Percentiles rank a stretch among this genome's conserved stretches.
Evolutionary conservation across 2,113 vertebrate genomes (phyloP).

Genomic region (Phycodurus eques): DNA sequence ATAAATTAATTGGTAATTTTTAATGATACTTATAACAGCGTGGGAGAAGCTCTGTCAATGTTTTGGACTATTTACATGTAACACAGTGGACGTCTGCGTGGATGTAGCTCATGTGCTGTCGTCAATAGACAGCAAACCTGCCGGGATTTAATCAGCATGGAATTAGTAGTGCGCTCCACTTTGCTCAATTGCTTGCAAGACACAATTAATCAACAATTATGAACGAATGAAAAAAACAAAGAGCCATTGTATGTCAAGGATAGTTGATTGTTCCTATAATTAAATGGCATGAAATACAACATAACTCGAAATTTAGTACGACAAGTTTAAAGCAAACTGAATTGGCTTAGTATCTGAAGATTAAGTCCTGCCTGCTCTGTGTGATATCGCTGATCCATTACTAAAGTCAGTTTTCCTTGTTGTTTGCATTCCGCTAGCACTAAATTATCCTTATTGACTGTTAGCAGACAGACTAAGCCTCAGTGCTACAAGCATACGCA

Average conservation of each 20-base stretch:
- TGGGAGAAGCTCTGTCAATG: no score
- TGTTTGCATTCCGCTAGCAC: constrained; percentile 30
- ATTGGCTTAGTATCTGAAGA: not conserved
- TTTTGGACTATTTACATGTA: no score
- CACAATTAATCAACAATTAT: no score
- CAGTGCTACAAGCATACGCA: not conserved
- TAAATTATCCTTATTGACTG: constrained; percentile 16
- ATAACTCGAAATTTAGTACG: not conserved
- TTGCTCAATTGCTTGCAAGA: no score
- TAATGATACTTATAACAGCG: no score
- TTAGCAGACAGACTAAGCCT: constrained; percentile 14
- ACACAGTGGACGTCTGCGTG: no score
- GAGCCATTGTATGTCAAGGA: not conserved
- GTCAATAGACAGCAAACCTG: no score
- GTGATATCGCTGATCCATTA: constrained; percentile 25
- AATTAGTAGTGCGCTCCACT: no score
- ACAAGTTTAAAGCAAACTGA: not conserved
- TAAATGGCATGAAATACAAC: not conserved
- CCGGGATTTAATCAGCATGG: no score
- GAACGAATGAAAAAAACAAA: not conserved
- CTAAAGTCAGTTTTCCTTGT: constrained; percentile 25
- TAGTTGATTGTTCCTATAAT: not conserved
- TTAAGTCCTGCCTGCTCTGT: constrained; percentile 9
- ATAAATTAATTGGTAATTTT: no score
- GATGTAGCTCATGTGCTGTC: no score